These are phyloP conservation scores for Macquaria australasica DNA, from an alignment of 2,113 vertebrate species.

Conservation along the genomic window DNA sequence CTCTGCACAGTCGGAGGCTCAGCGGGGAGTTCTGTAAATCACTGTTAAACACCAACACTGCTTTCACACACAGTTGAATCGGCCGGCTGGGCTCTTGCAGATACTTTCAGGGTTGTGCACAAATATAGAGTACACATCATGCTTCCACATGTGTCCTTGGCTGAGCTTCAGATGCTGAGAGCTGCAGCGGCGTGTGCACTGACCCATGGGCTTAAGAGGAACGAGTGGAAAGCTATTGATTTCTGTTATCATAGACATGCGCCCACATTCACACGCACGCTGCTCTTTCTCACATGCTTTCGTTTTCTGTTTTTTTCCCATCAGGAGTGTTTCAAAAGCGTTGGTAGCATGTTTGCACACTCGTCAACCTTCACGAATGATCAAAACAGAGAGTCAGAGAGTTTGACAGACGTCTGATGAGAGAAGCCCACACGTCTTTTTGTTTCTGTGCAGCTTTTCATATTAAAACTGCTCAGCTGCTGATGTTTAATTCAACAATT, in stretches of 20 bases:
- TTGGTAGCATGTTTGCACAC: conserved; percentile 13
- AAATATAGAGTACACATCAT: neutral
- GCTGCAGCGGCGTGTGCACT: conserved; percentile 56
- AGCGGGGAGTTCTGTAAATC: conserved; percentile 40
- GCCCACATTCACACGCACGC: conserved; percentile 17
- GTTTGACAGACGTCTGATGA: conserved; percentile 22
- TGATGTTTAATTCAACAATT: conserved; percentile 35
- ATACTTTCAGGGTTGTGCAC: conserved; percentile 17
- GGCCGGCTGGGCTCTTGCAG: neutral
- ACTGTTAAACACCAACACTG: conserved; percentile 34
- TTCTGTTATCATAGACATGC: conserved; percentile 48
- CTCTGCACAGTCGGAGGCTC: conserved; percentile 1
- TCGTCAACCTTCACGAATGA: conserved; percentile 49
- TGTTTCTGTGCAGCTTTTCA: conserved; percentile 9
- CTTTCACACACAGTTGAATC: conserved; percentile 25
- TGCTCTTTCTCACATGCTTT: neutral
- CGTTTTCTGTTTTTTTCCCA: neutral
- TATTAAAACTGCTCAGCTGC: neutral
- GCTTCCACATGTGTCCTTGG: conserved; percentile 56
- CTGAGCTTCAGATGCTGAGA: conserved; percentile 55
- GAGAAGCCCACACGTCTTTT: conserved; percentile 18
- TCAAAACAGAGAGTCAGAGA: conserved; percentile 42
- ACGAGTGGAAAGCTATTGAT: conserved; percentile 64
- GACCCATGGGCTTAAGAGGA: conserved; percentile 57
- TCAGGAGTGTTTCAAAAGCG: conserved; percentile 40